Conservation (phyloP, 2,888 invertebrate genomes). For the Lasioglossum malachurum region DNA sequence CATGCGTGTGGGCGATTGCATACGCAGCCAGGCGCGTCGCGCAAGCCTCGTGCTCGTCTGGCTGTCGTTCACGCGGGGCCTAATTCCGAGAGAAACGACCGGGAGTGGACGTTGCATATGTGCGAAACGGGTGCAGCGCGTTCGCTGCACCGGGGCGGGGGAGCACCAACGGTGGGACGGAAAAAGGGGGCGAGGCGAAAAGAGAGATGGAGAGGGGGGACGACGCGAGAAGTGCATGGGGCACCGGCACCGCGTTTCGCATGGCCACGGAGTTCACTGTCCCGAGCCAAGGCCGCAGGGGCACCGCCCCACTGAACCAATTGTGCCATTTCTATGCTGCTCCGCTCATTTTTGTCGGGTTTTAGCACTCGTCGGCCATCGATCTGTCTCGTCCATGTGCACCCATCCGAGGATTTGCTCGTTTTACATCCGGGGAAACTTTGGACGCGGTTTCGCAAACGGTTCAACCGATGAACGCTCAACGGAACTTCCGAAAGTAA, state of each 20-base stretch:
- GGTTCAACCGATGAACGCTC: not conserved
- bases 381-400: constrained; percentile 30
- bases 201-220: not conserved
- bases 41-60: constrained; percentile 46
- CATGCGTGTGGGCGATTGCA: constrained; percentile 40
- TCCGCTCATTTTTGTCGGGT: constrained; percentile 69
- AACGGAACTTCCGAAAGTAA: not conserved
- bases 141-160: constrained; percentile 18
- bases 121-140: constrained; percentile 69
- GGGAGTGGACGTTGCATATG: constrained; percentile 66
- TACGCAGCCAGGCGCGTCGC: constrained; percentile 63
- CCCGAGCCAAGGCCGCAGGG: constrained; percentile 83
- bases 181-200: not conserved
- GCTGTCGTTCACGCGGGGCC: constrained; percentile 52
- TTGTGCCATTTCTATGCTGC: constrained; percentile 80
- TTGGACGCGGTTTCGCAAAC: constrained; percentile 5
- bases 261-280: constrained; percentile 80
- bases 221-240: constrained; percentile 63
- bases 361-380: constrained; percentile 72
- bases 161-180: not conserved
- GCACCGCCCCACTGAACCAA: constrained; percentile 85
- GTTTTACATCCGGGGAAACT: constrained; percentile 4
- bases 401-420: not conserved
- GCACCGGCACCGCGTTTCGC: constrained; percentile 75
- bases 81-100: constrained; percentile 57